Percentiles rank a stretch among this genome's conserved stretches.
phyloP scores from a whole-genome alignment of 2,113 vertebrate species.

The Gasterosteus aculeatus region DNA sequence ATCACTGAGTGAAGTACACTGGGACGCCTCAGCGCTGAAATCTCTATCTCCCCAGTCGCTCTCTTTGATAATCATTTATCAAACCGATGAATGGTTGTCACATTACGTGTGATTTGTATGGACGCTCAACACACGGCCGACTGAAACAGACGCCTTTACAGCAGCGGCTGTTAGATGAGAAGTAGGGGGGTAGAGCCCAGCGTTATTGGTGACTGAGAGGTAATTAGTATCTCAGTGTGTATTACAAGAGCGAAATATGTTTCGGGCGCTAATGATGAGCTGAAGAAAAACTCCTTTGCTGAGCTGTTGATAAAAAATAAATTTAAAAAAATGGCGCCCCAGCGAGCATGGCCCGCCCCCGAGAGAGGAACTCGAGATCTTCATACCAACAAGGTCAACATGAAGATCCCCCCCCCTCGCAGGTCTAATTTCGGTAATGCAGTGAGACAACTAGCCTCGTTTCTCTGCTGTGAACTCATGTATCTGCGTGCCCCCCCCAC shows the following conservation, averaged over 20 bases:
- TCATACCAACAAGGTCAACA: conserved; percentile 66
- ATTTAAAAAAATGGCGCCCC: conserved; percentile 41
- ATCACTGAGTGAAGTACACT: conserved; percentile 16
- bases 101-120: conserved; percentile 44
- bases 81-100: conserved; percentile 64
- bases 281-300: conserved; percentile 16
- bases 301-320: conserved; percentile 37
- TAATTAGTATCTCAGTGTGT: conserved; percentile 62
- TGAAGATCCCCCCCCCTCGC: conserved; percentile 36
- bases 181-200: conserved; percentile 43
- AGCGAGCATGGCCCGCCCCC: conserved; percentile 27
- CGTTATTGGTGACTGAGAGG: conserved; percentile 53
- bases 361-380: conserved; percentile 52
- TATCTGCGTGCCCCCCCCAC: conserved; percentile 32
- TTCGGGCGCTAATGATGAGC: conserved; percentile 55
- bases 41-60: conserved; percentile 50
- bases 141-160: conserved; percentile 31
- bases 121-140: conserved; percentile 28
- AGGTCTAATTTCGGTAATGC: conserved; percentile 62
- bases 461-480: conserved; percentile 57
- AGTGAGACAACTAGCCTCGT: conserved; percentile 61
- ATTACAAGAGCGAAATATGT: conserved; percentile 45
- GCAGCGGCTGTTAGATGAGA: conserved; percentile 24
- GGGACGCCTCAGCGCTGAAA: conserved; percentile 27
- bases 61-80: conserved; percentile 53